Base-by-base conservation (phyloP, 2,888 invertebrate species). In the Chymomyza amoena region DNA sequence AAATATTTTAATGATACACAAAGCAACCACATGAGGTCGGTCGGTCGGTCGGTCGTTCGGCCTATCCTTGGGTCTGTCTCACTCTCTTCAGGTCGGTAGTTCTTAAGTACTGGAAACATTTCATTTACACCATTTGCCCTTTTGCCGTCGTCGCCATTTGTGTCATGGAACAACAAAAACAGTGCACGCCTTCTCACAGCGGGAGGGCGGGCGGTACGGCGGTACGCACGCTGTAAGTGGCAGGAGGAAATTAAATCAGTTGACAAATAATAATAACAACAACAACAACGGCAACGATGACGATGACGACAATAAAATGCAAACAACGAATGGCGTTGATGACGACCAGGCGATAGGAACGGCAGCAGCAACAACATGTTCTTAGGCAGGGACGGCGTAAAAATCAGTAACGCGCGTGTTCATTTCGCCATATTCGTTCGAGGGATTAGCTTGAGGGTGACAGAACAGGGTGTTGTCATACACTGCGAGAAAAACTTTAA, bases 201-300 rank as follows among this genome's bases (percentile, higher is more conserved):
- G 57, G 81, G 82, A 67, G 79, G 69, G 76, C 68, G 61, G 51
- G 52, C 60, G 66, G 66, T 50, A 45, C 50, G 18, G 15, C n/a
- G n/a, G n/a, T n/a, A 6, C 28, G 50, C 7, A n/a, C 54, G 67
- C 36, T 64, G 65, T 69, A 68, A 76, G 72, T 72, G 69, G 66
- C 72, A 68, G 71, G 73, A 80, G 84, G 80, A 88, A 84, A 82
- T 88, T 80, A 87, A 89, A 88, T 87, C 88, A 87, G 85, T 88
- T 88, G 87, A 87, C 88, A 89, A 84, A 74, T 77, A 73, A 67
- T 69, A 70, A 75, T 72, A 75, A 76, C 74, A 80, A 62, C 68
- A 75, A 64, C 54, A 66, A 64, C 73, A 75, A 76, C 75, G 77
- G 60, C 68, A 72, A 62, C 50, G 66, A 66, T 6, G 61, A 9